Base-by-base conservation (phyloP, 1,140 invertebrate species). In the Cheumatopsyche charites region DNA sequence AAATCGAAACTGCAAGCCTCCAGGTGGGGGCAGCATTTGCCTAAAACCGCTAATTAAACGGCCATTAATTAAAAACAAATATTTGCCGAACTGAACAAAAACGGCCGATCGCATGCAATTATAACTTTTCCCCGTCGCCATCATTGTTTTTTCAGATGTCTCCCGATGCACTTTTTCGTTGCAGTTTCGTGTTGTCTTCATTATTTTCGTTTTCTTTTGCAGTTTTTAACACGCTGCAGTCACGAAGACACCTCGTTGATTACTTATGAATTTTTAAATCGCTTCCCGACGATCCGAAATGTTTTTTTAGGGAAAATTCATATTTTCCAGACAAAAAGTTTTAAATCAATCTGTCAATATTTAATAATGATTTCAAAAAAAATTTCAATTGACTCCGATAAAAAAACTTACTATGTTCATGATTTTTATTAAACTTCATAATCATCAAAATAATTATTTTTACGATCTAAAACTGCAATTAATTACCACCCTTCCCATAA, bases 1-100 rank as follows among this genome's bases (percentile, higher is more conserved):
- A 68, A 68, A 68, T 68, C 66, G 29, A 68, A 68, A 68, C 66
- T 68, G 49, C 66, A 23, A 12, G 9, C 19, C 43, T 47, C 13
- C 23, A 42, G 36, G 45, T 17, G 6, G 23, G 23, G 45, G 42
- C 23, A 45, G 19, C 26, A 68, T 52, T 58, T 58, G 25, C 66
- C 66, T 43, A 52, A 68, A 55, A 41, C 63, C 55, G 55, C 55
- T 43, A 68, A 68, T 68, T 68, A 68, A 68, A 58, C 21, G 13
- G 7, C 25, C 23, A 68, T 68, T 68, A 68, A 55, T 68, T 68
- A 66, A 66, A 66, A 66, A 58, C 4, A 58, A 58, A 58, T 58
- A 6, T 23, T 19, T 25, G 25, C 11, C 9, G 25, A 58, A 58
- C 1, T 17, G 21, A 21, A 4, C 1, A 12, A 21, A 47, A 25